phyloP scores from a whole-genome alignment of 2,797 vertebrate genomes.

The Ceryle rudis region DNA sequence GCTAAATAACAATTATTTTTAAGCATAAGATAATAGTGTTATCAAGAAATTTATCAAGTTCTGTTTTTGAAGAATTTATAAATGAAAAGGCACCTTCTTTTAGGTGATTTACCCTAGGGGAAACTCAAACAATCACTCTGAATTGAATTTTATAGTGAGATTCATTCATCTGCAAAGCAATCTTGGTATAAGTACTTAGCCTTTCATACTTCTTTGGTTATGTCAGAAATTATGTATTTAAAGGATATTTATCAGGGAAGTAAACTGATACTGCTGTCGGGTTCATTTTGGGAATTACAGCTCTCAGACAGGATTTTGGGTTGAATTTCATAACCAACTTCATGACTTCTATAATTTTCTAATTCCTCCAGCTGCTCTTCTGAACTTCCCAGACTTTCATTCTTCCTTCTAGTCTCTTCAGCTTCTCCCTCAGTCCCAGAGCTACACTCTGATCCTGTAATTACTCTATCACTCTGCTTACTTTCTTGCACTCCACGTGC shows the following conservation, averaged over 20 bases:
- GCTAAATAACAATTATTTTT: neutral
- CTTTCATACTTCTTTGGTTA: neutral
- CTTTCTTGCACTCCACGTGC: neutral
- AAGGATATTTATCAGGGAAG: constrained; percentile 28
- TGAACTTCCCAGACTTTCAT: neutral
- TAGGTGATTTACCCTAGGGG: neutral
- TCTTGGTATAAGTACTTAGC: neutral
- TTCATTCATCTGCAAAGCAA: neutral
- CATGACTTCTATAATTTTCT: constrained; percentile 5
- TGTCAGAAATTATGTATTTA: constrained; percentile 43
- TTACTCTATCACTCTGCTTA: neutral
- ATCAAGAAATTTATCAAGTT: neutral
- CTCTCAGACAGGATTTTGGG: constrained; percentile 32
- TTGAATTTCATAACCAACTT: constrained; percentile 36
- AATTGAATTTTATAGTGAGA: neutral
- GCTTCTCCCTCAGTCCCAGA: neutral
- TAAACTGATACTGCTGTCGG: constrained; percentile 17
- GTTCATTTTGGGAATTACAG: constrained; percentile 32
- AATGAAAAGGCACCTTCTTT: neutral
- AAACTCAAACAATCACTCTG: neutral
- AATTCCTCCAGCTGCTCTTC: constrained; percentile 33
- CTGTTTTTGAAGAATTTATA: neutral
- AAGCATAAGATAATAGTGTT: neutral
- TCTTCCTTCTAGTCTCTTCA: neutral
- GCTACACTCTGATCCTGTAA: neutral